A percentile compares a stretch with the other conserved stretches of the same genome.
These are phyloP conservation scores for Myiotriccus ornatus DNA, from an alignment of 2,797 vertebrate genomes.

Conservation along the genomic window DNA sequence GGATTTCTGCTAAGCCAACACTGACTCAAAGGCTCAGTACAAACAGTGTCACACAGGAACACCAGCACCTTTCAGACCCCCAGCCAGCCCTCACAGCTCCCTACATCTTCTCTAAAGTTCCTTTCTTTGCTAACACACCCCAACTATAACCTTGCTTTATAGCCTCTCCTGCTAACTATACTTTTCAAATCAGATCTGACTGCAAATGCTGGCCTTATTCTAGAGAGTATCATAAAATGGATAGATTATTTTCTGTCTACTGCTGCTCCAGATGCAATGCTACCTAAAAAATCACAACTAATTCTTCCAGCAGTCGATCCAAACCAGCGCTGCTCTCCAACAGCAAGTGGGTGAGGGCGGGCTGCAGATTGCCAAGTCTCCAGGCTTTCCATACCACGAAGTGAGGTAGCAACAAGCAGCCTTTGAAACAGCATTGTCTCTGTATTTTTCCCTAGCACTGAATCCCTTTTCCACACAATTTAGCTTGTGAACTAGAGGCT, in stretches of 20 bases:
- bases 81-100: background rate
- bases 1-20: background rate
- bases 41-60: background rate
- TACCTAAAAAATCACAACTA: background rate
- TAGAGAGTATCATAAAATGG: background rate
- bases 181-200: background rate
- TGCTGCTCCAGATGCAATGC: background rate
- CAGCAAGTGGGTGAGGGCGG: background rate
- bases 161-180: background rate
- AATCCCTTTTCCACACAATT: background rate
- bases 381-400: background rate
- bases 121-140: background rate
- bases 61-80: background rate
- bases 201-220: background rate
- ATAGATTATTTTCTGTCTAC: background rate
- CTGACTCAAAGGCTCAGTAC: background rate
- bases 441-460: background rate
- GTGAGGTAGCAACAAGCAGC: slow-evolving; percentile 51
- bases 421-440: background rate
- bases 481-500: slow-evolving; percentile 5
- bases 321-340: background rate
- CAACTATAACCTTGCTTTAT: background rate
- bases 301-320: background rate
- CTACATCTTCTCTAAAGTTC: background rate
- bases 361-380: background rate